Conservation (phyloP, 2,888 invertebrate genomes). For the Sisyra terminalis region DNA sequence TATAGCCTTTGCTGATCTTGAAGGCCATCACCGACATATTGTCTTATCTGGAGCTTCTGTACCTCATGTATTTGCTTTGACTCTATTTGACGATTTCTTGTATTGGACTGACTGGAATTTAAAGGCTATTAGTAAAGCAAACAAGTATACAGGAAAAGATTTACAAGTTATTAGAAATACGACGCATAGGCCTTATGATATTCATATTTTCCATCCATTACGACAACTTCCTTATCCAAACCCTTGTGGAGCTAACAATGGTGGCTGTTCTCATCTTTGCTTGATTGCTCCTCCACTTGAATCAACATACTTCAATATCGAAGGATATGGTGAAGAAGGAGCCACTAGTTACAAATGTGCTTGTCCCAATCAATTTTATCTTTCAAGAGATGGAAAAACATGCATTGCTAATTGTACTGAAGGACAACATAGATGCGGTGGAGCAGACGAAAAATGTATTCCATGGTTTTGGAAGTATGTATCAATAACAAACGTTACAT, state of each 20-base stretch:
- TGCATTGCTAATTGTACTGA: conserved; percentile 90
- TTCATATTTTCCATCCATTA: conserved; percentile 82
- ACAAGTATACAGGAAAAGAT: conserved; percentile 77
- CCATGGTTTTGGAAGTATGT: conserved; percentile 66
- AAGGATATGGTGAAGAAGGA: conserved; percentile 66
- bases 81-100: conserved; percentile 81
- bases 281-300: conserved; percentile 70
- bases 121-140: conserved; percentile 77
- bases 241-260: conserved; percentile 85
- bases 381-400: conserved; percentile 65
- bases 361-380: conserved; percentile 88
- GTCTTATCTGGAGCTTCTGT: conserved; percentile 66
- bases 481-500: conserved; percentile 1
- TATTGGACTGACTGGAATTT: conserved; percentile 99
- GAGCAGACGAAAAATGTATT: conserved; percentile 52
- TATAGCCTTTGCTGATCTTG: conserved; percentile 86
- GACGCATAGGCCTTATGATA: conserved; percentile 88
- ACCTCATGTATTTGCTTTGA: conserved; percentile 91
- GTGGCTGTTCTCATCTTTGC: conserved; percentile 92
- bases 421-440: conserved; percentile 66
- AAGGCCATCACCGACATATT: conserved; percentile 73
- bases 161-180: conserved; percentile 66
- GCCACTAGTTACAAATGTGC: conserved; percentile 68
- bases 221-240: conserved; percentile 71
- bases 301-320: conserved; percentile 58